Evolutionary conservation across 2,113 vertebrate genomes (phyloP).

Genomic region (Aspidoscelis tigris): DNA sequence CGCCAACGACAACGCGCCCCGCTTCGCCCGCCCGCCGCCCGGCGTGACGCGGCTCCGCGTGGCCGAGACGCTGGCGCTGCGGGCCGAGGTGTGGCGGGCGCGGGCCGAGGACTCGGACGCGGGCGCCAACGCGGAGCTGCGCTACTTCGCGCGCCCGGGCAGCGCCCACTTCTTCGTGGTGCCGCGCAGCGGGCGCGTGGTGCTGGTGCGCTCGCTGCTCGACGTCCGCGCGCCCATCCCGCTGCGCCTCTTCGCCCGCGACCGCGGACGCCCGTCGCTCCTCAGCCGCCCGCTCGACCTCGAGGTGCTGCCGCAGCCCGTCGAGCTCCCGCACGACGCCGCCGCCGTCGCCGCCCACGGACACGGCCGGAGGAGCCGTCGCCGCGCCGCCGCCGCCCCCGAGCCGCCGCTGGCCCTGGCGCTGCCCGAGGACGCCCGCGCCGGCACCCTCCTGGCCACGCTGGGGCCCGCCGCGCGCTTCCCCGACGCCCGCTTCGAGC

Average conservation of each 20-base stretch:
- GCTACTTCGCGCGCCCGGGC: constrained; percentile 81
- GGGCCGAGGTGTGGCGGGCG: constrained; percentile 78
- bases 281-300: constrained; percentile 79
- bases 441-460: constrained; percentile 80
- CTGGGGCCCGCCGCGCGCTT: constrained; percentile 78
- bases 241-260: constrained; percentile 82
- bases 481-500: constrained; percentile 76
- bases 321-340: constrained; percentile 60
- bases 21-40: constrained; percentile 61
- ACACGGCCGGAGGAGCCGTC: background rate
- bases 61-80: constrained; percentile 85
- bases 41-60: constrained; percentile 73
- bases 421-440: constrained; percentile 83
- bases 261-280: constrained; percentile 83
- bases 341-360: background rate
- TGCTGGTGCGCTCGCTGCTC: constrained; percentile 88
- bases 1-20: constrained; percentile 87
- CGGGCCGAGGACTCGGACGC: constrained; percentile 82
- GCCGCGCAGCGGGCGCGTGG: constrained; percentile 86
- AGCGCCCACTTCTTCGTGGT: constrained; percentile 87
- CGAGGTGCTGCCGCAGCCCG: constrained; percentile 77
- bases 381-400: background rate
- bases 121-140: constrained; percentile 85
- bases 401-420: constrained; percentile 74
- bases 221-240: constrained; percentile 76